Evolutionary conservation across 2,113 vertebrate genomes (phyloP), one percentile per base, ranked within the genome.

Genomic region (Gymnogyps californianus): DNA sequence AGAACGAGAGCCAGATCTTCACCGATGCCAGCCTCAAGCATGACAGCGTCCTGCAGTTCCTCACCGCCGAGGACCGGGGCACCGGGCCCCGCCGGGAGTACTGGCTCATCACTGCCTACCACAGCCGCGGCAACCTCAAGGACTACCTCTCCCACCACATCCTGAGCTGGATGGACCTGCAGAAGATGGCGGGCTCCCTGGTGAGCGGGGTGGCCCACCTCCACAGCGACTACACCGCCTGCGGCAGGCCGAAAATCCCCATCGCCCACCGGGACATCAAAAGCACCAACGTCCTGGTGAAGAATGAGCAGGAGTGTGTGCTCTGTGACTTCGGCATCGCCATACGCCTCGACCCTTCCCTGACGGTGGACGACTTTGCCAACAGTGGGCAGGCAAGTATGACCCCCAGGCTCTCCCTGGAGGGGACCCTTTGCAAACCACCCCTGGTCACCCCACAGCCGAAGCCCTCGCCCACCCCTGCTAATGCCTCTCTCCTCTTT

Each of bases 251-350:
- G 0, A 99, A 99, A 89, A 98, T 99, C 64, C 98, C 99, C 24
- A 98, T 99, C 1, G 98, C 99, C 22, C 99, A 99, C 83, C 97
- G 99, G 4, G 99, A 99, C 95, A 98, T 99, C 89, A 99, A 99
- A 96, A 99, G 99, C 97, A 99, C 99, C 17, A 99, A 99, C 36
- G 98, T 99, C 2, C 97, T 99, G 89, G 98, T 99, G 58, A 99
- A 99, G 95, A 98, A 91, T 46, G 96, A 98, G 66, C 97, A 77
- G 55, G 98, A 99, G 94, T 99, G 98, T 0, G 98, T 98, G 14
- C 98, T 99, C 91, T 99, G 99, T 11, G 99, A 99, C 97, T 99
- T 99, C 3, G 99, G 99, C 62, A 98, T 99, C 70, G 99, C 99
- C 17, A 93, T 99, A 10, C 96, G 98, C 69, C 98, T 99, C 7